Percentiles rank a stretch among this genome's conserved stretches.
These are phyloP conservation scores for Caenorhabditis tropicalis DNA, from an alignment of 1,140 invertebrate species.

Conservation along the genomic window DNA sequence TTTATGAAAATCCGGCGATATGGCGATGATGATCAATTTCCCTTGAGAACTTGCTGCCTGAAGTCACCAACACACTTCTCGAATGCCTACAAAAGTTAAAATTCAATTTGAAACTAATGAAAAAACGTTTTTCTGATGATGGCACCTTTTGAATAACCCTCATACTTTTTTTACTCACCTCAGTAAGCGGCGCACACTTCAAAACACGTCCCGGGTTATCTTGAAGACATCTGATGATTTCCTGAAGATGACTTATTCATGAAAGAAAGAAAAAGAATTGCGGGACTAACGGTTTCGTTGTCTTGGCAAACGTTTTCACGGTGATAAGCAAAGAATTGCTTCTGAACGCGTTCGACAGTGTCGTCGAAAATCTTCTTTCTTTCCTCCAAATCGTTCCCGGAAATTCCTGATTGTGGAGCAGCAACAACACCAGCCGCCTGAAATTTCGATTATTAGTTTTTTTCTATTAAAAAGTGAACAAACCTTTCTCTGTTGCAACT, in stretches of 20 bases:
- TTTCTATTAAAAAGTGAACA: background rate
- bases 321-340: slow-evolving; percentile 58
- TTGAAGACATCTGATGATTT: slow-evolving; percentile 35
- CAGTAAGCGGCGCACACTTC: slow-evolving; percentile 44
- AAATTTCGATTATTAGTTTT: background rate
- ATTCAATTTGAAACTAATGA: too few relatives aligned
- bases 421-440: slow-evolving; percentile 20
- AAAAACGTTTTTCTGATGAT: too few relatives aligned
- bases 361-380: slow-evolving; percentile 58
- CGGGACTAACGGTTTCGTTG: slow-evolving; percentile 48
- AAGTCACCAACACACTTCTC: slow-evolving; percentile 50
- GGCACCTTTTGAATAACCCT: background rate
- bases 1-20: background rate
- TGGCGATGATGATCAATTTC: slow-evolving; percentile 14
- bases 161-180: background rate
- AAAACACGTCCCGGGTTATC: slow-evolving; percentile 47
- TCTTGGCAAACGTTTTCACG: slow-evolving; percentile 56
- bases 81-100: slow-evolving; percentile 15
- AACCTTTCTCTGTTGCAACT: slow-evolving; percentile 49
- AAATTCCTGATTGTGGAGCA: slow-evolving; percentile 18
- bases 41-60: slow-evolving; percentile 50
- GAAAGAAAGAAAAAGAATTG: background rate
- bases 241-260: background rate
- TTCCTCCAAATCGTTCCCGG: slow-evolving; percentile 53
- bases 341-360: slow-evolving; percentile 57